Evolutionary conservation across 1,140 invertebrate species (phyloP), one percentile per base, ranked within the genome.

Genomic region (Drosophila gunungcola): DNA sequence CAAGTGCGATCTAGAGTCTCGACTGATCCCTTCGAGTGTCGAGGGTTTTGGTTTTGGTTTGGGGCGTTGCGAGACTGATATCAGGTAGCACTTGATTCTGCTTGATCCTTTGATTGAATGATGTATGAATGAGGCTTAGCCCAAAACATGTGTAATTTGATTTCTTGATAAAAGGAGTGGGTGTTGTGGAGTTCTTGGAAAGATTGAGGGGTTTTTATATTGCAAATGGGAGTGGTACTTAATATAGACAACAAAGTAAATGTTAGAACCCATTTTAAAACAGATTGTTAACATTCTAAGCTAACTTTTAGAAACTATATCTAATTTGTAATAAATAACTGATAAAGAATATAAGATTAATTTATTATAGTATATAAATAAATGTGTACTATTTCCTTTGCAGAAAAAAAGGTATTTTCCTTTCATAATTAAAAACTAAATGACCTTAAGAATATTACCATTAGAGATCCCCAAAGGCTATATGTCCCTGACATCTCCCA

Each of bases 11-110:
- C 78, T 12, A 21, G 45, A 51, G 4, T 39, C 9, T 11, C 13
- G 45, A 42, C 34, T 38, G 73, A 68, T 74, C 60, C 54, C 51
- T 42, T 11, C 27, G 25, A 56, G 58, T 43, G 57, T 62, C 61
- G 53, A 51, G 48, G 45, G 52, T 57, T 55, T 58, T 16, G 32
- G 41, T 7, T 55, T 58, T 16, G 32, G 41, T 7, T 38, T 42
- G 32, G 43, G 63, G 70, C 70, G 80, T 83, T 58, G 57, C 57
- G 65, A 13, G 53, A 36, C 72, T 51, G 56, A 56, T 70, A 57
- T 65, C 73, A 76, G 73, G 80, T 83, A 85, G 81, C 81, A 70
- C 55, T 78, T 68, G 63, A 79, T 79, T 78, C 51, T 60, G 39
- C 29, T 27, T 29, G 67, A 54, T 64, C 78, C 56, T 43, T 56